Percentiles rank a stretch among this genome's conserved stretches.
Conservation (phyloP, 2,797 vertebrate species). For the Alcedo quadribrachys region DNA sequence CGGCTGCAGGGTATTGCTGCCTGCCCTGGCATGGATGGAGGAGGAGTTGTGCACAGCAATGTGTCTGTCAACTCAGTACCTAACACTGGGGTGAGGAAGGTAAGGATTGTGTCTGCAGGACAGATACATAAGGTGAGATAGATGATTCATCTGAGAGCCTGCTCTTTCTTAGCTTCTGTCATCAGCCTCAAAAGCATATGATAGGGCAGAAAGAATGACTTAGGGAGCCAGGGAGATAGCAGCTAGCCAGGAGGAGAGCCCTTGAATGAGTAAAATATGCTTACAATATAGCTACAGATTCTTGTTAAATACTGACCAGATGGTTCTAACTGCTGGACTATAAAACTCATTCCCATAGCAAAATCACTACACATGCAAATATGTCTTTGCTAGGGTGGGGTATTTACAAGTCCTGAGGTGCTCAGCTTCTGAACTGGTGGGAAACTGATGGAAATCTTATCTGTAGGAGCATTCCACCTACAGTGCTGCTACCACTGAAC, state of each 20-base stretch:
- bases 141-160: neutral
- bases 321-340: slow-evolving; percentile 6
- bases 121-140: neutral
- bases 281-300: neutral
- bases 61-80: neutral
- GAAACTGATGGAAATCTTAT: neutral
- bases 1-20: neutral
- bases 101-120: neutral
- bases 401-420: neutral
- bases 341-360: slow-evolving; percentile 1
- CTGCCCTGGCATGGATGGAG: neutral
- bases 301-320: slow-evolving; percentile 36
- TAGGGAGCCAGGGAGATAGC: neutral
- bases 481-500: neutral
- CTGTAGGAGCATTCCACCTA: neutral
- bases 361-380: neutral
- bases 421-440: neutral
- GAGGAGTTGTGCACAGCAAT: neutral
- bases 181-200: neutral
- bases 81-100: neutral
- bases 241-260: neutral
- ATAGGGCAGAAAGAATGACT: neutral
- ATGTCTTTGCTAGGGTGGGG: neutral
- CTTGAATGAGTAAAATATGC: neutral
- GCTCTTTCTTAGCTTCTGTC: neutral